phyloP scores from a whole-genome alignment of 2,113 vertebrate genomes.

The Climacteris rufus region DNA sequence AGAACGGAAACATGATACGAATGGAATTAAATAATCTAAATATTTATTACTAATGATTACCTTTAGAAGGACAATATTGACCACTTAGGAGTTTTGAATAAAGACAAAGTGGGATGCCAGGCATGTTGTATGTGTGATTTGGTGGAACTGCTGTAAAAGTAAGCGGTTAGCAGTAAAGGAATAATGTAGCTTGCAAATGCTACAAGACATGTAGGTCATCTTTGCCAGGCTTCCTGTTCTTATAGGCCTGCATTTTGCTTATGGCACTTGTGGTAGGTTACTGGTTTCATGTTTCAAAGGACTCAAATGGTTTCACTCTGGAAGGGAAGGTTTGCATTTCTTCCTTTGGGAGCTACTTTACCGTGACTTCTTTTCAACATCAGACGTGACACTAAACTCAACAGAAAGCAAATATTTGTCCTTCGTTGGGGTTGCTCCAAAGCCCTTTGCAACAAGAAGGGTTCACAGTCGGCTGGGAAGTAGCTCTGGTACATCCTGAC shows the following conservation, averaged over 20 bases:
- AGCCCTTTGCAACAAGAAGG: not conserved
- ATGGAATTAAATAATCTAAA: not conserved
- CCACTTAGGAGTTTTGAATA: not conserved
- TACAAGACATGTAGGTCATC: not conserved
- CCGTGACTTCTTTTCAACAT: not conserved
- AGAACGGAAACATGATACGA: not conserved
- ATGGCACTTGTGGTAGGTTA: not conserved
- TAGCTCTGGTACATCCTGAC: not conserved
- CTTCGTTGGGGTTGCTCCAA: accelerated
- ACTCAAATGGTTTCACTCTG: not conserved
- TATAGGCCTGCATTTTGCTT: not conserved
- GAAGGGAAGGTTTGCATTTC: not conserved
- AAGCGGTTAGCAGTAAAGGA: not conserved
- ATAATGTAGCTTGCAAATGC: not conserved
- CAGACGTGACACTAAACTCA: not conserved
- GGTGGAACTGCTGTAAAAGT: not conserved
- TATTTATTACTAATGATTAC: not conserved
- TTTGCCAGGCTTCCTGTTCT: not conserved
- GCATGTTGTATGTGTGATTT: not conserved
- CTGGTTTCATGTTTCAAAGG: not conserved
- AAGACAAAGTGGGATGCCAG: not conserved
- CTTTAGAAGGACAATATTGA: not conserved
- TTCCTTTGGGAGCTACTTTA: not conserved
- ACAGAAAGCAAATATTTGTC: not conserved
- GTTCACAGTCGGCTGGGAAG: not conserved